A percentile compares a stretch with the other conserved stretches of the same genome.
Evolutionary conservation across 2,113 vertebrate genomes (phyloP).

Genomic region (Arenaria interpres): DNA sequence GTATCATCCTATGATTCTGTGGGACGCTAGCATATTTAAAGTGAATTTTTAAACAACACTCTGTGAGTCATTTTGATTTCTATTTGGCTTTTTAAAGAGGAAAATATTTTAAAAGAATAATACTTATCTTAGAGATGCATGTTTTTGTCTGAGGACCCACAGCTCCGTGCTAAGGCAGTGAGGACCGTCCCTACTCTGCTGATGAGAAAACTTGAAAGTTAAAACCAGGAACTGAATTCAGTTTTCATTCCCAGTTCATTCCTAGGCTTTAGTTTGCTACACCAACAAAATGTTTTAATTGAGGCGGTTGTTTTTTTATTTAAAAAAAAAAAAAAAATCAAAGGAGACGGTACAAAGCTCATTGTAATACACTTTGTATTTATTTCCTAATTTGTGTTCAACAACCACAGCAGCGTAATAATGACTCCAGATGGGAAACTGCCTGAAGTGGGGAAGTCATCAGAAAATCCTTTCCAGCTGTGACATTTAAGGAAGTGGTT

Average conservation of each 20-base stretch:
- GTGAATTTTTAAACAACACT: not conserved
- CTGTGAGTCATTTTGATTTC: not conserved
- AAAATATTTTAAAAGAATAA: not conserved
- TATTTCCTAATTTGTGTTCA: not conserved
- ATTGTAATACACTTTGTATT: not conserved
- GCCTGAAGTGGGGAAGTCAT: not conserved
- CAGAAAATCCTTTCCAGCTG: not conserved
- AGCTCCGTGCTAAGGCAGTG: rapidly evolving
- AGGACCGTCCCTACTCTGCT: not conserved
- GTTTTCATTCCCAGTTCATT: not conserved
- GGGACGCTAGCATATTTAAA: not conserved
- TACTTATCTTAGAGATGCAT: not conserved
- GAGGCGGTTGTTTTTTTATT: not conserved
- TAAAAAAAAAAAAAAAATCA: not conserved
- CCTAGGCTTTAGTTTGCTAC: not conserved
- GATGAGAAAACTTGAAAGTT: not conserved
- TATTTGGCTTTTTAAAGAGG: not conserved
- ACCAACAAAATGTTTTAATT: not conserved
- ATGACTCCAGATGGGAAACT: not conserved
- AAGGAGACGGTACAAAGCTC: not conserved
- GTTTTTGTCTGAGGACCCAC: not conserved
- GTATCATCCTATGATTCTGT: too few relatives aligned
- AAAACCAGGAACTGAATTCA: not conserved
- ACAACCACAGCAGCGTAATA: not conserved
- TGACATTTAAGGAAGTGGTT: not conserved